phyloP scores from a whole-genome alignment of 2,113 vertebrate genomes.

The Solea senegalensis region DNA sequence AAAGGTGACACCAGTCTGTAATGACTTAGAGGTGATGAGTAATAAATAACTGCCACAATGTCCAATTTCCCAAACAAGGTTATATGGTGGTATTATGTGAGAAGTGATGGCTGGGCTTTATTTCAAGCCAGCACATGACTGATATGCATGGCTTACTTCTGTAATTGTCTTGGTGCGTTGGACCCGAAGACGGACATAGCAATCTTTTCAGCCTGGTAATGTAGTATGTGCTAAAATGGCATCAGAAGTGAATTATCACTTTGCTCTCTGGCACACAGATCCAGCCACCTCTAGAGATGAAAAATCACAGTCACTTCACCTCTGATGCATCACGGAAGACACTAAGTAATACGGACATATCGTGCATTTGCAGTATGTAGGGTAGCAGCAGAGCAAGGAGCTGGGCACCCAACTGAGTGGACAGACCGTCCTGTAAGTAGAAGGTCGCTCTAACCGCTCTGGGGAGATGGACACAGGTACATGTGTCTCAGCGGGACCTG shows the following conservation, averaged over 20 bases:
- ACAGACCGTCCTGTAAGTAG: constrained; percentile 46
- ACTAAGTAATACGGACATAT: constrained; percentile 38
- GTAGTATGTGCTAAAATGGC: constrained; percentile 78
- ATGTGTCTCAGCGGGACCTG: constrained; percentile 42
- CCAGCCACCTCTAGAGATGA: constrained; percentile 60
- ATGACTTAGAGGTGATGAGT: constrained; percentile 63
- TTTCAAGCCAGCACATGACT: constrained; percentile 77
- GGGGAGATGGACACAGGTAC: constrained; percentile 46
- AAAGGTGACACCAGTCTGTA: constrained; percentile 63
- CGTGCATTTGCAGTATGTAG: constrained; percentile 27
- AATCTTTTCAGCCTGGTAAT: constrained; percentile 77
- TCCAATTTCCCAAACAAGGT: constrained; percentile 71
- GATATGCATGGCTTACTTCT: constrained; percentile 85
- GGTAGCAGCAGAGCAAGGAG: constrained; percentile 8
- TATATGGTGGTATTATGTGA: constrained; percentile 57
- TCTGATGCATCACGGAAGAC: constrained; percentile 39
- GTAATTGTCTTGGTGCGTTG: constrained; percentile 85
- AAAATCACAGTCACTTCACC: constrained; percentile 50
- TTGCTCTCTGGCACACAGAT: constrained; percentile 62
- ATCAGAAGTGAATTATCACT: constrained; percentile 83
- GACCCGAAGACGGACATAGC: constrained; percentile 80
- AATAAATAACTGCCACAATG: constrained; percentile 61
- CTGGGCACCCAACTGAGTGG: constrained; percentile 18
- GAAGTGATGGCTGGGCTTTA: constrained; percentile 66
- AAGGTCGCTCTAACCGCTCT: constrained; percentile 46